Evolutionary conservation across 2,888 invertebrate genomes (phyloP), one percentile per base, ranked within the genome.

Genomic region (Tenthredo amoena): DNA sequence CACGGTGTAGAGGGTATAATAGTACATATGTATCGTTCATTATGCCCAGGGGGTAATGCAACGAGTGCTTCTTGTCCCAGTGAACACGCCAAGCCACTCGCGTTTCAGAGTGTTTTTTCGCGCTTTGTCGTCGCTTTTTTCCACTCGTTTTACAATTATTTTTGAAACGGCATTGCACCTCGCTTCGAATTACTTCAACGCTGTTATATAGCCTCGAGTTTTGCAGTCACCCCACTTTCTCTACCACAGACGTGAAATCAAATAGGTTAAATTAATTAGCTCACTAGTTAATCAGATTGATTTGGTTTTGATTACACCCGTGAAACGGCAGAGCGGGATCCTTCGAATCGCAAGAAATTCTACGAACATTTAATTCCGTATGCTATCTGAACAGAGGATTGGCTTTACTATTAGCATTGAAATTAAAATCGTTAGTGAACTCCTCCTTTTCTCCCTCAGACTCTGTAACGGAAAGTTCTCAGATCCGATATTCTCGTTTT

Each of bases 361-460:
- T 10, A 21, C 43, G 21, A 74, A 43, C 43, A 31, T 74, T 74
- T 74, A 21, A 74, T 74, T 72, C 43, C 43, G 10, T 43, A 74
- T 43, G 21, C 40, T 37, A 21, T 21, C 12, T 18, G 21, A 43
- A 74, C 15, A 74, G 34, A 34, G 3, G 40, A 1, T 12, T 43
- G 72, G 26, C 55, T n/a, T 55, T 12, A 2, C 26, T 43, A 74
- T 74, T 40, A 74, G 43, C 72, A 43, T 43, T 74, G 43, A 43
- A 74, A 74, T 74, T 74, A 21, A 43, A 74, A 74, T 74, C 72
- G 72, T 72, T 74, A 74, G 72, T 43, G 43, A 74, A 74, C 43
- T 74, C 43, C 72, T 74, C 21, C n/a, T 40, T 40, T 74, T 15
- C 21, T 26, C 21, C 21, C n/a, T 43, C 10, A 18, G 37, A 72